Conservation (phyloP, 2,113 vertebrate species). For the Taxidea taxus region DNA sequence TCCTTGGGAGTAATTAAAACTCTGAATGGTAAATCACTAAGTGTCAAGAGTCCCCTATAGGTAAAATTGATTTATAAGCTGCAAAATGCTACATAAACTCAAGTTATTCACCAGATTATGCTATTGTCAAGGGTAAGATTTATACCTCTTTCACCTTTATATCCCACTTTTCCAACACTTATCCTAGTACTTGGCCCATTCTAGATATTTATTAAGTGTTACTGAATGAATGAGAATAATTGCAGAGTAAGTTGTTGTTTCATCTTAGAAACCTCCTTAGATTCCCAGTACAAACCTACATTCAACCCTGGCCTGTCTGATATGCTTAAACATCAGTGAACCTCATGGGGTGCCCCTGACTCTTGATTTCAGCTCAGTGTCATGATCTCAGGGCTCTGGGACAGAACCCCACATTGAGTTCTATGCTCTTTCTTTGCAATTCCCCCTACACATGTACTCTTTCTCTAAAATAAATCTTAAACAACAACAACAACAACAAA, state of each 20-base stretch:
- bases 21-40: slow-evolving; percentile 26
- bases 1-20: slow-evolving; percentile 18
- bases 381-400: not conserved
- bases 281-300: not conserved
- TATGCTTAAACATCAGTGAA: not conserved
- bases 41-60: not conserved
- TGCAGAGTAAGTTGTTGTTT: not conserved
- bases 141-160: not conserved
- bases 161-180: not conserved
- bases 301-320: not conserved
- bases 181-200: not conserved
- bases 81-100: slow-evolving; percentile 27
- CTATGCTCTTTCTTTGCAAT: not conserved
- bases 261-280: not conserved
- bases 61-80: slow-evolving; percentile 49
- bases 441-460: not conserved
- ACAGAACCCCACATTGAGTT: not conserved
- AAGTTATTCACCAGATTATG: slow-evolving; percentile 20
- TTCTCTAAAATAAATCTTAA: not conserved
- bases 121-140: not conserved
- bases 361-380: not conserved
- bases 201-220: not conserved
- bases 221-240: not conserved
- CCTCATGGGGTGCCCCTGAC: not conserved
- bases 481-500: not conserved